Evolutionary conservation across 1,140 invertebrate genomes (phyloP), one percentile per base, ranked within the genome.

Genomic region (Lucilia cuprina): DNA sequence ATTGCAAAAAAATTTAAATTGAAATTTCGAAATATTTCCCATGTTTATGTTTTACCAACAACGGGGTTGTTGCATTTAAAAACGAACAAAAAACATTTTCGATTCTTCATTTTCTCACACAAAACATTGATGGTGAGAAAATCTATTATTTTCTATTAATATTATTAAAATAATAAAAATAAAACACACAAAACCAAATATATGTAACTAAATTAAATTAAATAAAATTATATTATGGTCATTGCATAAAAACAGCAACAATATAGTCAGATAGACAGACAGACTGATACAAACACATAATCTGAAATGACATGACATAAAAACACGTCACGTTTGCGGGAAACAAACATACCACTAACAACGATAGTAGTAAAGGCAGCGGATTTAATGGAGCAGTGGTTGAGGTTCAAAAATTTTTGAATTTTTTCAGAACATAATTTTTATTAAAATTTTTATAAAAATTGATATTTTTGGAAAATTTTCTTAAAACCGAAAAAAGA

Each of bases 181-280:
- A 60, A 60, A 60, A n/a, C 13, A 60, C 4, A 60, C 55, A 7
- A n/a, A 60, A 41, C 5, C 41, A 41, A 41, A 41, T 30, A 41
- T 41, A 41, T 41, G 41, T 41, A 41, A 41, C 41, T 41, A 41
- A 14, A 41, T 41, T 41, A 41, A 41, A 60, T 60, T 5, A 60
- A 60, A 60, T 60, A n/a, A n/a, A n/a, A n/a, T n/a, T n/a, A 60
- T n/a, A 60, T 60, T 60, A 60, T 60, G 55, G 55, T 60, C n/a
- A 60, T 60, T n/a, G 14, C 14, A 60, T 41, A 60, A 60, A 60
- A 60, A 60, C 55, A 60, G n/a, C 14, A 60, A 60, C 50, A 60
- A 60, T 17, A 60, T 5, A 60, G 17, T 17, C 13, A 60, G 14
- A 55, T 3, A 55, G 50, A 55, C 13, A 60, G 14, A 55, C 12